These are phyloP conservation scores for Brassicogethes aeneus DNA, from an alignment of 2,888 invertebrate species.

Conservation along the genomic window DNA sequence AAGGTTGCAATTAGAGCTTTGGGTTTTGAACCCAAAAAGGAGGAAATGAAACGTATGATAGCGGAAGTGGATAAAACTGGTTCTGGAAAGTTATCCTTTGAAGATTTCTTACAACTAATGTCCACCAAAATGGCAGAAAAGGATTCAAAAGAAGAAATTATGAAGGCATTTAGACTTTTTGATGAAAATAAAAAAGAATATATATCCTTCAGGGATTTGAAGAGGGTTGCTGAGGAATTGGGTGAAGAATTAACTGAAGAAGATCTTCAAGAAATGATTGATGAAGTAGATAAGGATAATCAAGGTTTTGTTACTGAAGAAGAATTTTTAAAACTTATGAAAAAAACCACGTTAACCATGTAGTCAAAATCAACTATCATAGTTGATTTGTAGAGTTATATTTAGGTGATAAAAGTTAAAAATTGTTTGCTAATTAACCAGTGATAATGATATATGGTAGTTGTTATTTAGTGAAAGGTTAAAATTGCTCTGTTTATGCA, in stretches of 20 bases:
- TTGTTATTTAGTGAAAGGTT: no score
- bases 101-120: slow-evolving; percentile 78
- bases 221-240: slow-evolving; percentile 83
- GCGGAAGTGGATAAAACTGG: slow-evolving; percentile 78
- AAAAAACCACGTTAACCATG: slow-evolving; percentile 5
- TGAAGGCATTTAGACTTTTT: slow-evolving; percentile 88
- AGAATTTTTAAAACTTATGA: slow-evolving; percentile 41
- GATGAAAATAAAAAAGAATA: slow-evolving; percentile 91
- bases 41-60: slow-evolving; percentile 87
- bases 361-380: no score
- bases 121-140: slow-evolving; percentile 85
- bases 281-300: slow-evolving; percentile 86
- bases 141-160: slow-evolving; percentile 84
- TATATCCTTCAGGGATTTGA: slow-evolving; percentile 84
- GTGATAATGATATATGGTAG: no score
- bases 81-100: slow-evolving; percentile 69
- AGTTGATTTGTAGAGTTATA: no score
- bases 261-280: slow-evolving; percentile 89
- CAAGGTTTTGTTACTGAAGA: slow-evolving; percentile 89
- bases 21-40: slow-evolving; percentile 91
- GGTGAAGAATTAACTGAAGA: slow-evolving; percentile 89
- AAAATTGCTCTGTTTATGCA: no score
- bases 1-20: slow-evolving; percentile 88
- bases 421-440: no score
- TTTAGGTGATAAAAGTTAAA: no score